A percentile compares a stretch with the other conserved stretches of the same genome.
Conservation (phyloP, 2,113 vertebrate genomes). For the Gambusia affinis region DNA sequence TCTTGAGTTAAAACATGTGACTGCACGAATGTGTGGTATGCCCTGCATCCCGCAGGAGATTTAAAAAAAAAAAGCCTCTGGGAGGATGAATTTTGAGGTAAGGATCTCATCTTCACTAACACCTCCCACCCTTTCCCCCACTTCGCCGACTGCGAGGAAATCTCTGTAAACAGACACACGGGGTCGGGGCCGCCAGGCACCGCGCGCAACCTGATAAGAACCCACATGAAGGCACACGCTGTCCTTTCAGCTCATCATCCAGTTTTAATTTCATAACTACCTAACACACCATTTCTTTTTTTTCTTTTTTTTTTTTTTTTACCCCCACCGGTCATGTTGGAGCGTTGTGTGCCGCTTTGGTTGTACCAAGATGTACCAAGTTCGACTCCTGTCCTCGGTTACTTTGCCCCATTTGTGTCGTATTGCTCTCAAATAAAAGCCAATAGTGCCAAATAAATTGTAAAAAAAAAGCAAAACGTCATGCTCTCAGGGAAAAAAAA, state of each 20-base stretch:
- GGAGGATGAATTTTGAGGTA: constrained; percentile 48
- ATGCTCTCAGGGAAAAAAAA: neutral
- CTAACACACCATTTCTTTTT: neutral
- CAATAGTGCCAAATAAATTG: no score
- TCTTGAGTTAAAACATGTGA: constrained; percentile 26
- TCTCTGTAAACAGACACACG: constrained; percentile 52
- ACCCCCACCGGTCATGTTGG: neutral
- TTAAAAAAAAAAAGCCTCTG: neutral
- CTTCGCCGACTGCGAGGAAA: constrained; percentile 28
- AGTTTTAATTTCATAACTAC: constrained; percentile 4
- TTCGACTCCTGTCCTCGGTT: no score
- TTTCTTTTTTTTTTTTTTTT: neutral
- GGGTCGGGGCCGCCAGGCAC: constrained; percentile 31
- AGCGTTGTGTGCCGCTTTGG: no score
- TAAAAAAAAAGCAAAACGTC: no score
- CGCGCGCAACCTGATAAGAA: constrained; percentile 50
- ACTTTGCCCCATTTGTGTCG: no score
- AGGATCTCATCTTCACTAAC: neutral
- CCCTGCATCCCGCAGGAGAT: constrained; percentile 30
- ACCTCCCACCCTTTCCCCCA: neutral
- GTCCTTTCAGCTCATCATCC: constrained; percentile 21
- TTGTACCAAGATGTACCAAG: no score
- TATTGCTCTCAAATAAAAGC: no score
- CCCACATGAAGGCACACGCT: constrained; percentile 12
- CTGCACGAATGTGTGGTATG: constrained; percentile 40